Evolutionary conservation across 2,113 vertebrate genomes (phyloP).

Genomic region (Syrrhaptes paradoxus): DNA sequence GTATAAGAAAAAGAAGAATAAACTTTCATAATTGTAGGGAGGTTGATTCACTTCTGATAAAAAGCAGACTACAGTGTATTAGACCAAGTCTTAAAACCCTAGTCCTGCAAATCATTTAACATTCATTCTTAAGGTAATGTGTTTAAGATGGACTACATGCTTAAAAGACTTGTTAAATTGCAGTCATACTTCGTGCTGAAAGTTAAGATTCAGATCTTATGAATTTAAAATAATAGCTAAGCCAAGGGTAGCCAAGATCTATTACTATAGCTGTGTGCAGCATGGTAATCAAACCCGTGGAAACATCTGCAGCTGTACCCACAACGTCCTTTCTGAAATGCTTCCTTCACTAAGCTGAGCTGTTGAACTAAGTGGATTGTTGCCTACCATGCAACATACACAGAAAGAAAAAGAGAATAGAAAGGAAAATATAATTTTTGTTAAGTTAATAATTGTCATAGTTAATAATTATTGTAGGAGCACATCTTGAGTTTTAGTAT

Average conservation of each 20-base stretch:
- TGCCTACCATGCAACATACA: not conserved
- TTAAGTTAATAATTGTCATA: conserved; percentile 34
- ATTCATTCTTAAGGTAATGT: not conserved
- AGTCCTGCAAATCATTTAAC: not conserved
- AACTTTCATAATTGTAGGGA: not conserved
- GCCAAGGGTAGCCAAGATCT: not conserved
- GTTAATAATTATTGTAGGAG: conserved; percentile 38
- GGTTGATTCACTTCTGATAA: not conserved
- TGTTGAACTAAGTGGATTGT: not conserved
- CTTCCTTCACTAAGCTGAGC: not conserved
- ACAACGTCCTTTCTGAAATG: not conserved
- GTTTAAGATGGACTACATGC: not conserved
- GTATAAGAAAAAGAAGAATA: not conserved
- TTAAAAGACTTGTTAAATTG: not conserved
- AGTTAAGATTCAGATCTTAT: not conserved
- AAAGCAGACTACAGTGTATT: not conserved
- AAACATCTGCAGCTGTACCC: not conserved
- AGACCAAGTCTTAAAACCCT: not conserved
- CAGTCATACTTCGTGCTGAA: not conserved
- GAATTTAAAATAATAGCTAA: conserved; percentile 37
- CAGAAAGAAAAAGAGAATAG: not conserved
- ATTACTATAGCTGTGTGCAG: not conserved
- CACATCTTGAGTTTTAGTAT: conserved; percentile 28
- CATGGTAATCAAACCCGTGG: not conserved
- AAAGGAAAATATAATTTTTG: conserved; percentile 29